Evolutionary conservation across 1,140 invertebrate genomes (phyloP).

Genomic region (Anthonomus grandis): DNA sequence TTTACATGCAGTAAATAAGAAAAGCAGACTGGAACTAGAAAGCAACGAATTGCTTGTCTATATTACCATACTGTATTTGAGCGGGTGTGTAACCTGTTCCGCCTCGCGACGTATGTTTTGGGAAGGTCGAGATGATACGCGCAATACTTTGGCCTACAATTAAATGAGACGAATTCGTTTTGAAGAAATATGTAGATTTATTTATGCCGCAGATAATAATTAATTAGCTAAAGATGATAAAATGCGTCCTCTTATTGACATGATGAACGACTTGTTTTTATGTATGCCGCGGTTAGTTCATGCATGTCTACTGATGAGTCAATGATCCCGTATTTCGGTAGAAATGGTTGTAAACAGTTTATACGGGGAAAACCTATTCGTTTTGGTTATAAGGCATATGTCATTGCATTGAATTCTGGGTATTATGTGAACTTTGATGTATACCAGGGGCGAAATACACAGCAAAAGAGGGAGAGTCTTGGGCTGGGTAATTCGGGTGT

Average conservation of each 20-base stretch:
- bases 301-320: conserved; percentile 32
- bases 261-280: conserved; percentile 26
- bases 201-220: conserved; percentile 26
- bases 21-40: conserved; percentile 17
- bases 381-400: conserved; percentile 37
- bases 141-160: conserved; percentile 14
- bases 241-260: conserved; percentile 26
- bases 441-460: conserved; percentile 38
- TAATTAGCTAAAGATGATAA: conserved; percentile 22
- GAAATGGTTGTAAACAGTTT: conserved; percentile 38
- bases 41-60: conserved; percentile 29
- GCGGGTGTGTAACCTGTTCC: conserved; percentile 18
- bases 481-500: too few species aligned
- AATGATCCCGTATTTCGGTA: conserved; percentile 40
- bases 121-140: conserved; percentile 20
- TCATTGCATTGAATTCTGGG: conserved; percentile 14
- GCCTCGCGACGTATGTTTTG: conserved; percentile 21
- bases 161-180: conserved; percentile 23
- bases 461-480: conserved; percentile 18
- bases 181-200: conserved; percentile 20
- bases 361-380: conserved; percentile 38
- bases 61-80: conserved; percentile 24
- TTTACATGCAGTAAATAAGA: conserved; percentile 20
- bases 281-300: conserved; percentile 15
- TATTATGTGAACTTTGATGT: conserved; percentile 37